phyloP scores from a whole-genome alignment of 2,113 vertebrate genomes.

The Chunga burmeisteri region DNA sequence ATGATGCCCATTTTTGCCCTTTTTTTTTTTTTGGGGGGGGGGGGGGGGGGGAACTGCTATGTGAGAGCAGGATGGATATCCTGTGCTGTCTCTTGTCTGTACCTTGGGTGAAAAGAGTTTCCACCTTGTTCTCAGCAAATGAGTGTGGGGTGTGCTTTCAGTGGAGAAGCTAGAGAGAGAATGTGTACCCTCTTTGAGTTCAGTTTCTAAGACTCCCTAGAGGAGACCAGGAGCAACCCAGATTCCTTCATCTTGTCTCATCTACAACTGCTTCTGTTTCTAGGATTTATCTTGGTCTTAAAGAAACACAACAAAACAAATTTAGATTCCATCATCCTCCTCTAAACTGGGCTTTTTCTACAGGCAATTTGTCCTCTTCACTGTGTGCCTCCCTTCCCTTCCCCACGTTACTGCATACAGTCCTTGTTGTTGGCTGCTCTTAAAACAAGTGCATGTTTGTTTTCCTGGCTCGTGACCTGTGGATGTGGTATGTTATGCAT shows the following conservation, averaged over 20 bases:
- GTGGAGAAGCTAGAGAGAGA: not conserved
- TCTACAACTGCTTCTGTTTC: not conserved
- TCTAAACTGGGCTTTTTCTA: not conserved
- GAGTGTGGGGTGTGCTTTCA: not conserved
- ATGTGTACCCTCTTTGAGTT: not conserved
- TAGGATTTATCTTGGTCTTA: not conserved
- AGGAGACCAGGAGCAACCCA: not conserved
- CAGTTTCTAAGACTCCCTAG: not conserved
- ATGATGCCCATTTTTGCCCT: not conserved
- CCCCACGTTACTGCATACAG: not conserved
- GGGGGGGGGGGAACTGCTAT: not conserved
- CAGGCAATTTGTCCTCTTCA: not conserved
- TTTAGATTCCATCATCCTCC: not conserved
- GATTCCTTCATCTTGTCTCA: not conserved
- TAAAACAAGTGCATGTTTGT: not conserved
- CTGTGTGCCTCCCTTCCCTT: not conserved
- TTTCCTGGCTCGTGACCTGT: not conserved
- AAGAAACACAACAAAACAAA: not conserved
- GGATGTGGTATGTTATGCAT: not conserved
- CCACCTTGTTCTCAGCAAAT: not conserved
- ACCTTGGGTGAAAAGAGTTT: not conserved
- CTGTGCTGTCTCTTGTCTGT: not conserved
- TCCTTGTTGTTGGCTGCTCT: not conserved
- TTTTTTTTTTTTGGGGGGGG: no score
- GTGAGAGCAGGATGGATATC: not conserved